Base-by-base conservation (phyloP, 2,888 invertebrate species). In the Dugesia japonica region DNA sequence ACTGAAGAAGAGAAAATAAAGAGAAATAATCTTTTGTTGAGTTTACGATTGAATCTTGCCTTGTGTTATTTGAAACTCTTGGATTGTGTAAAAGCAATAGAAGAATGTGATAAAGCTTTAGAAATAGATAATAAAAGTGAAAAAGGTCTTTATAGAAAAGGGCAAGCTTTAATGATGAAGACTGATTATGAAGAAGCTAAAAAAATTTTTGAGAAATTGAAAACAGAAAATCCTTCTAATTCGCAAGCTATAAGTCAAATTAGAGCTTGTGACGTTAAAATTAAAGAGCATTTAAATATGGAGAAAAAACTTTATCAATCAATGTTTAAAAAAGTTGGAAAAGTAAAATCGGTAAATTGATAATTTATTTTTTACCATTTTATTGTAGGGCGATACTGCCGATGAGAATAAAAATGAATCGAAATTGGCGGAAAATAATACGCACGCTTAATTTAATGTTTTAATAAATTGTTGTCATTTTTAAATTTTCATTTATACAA, bases 111-210 rank as follows among this genome's bases (percentile, higher is more conserved):
- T 72, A 89, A 89, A 80, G 94, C 90, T 0, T 85, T 98, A 1
- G 88, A 88, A 76, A 80, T 90, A 0, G 90, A 92, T 81, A 84
- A 88, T 0, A 87, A 87, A 27, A 94, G 90, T 83, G 90, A 91
- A 17, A 98, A 98, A 85, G 95, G 91, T 0, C 86, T 91, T 28
- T 98, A 92, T 85, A 87, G 97, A 80, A 87, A 91, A 80, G 94
- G 92, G 0, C 90, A 90, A 83, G 87, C 71, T 42, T 73, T 56
- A 9, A 71, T 42, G 27, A 74, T n/a, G 20, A n/a, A 23, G 26
- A 26, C 72, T 20, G 56, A 42, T 13, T n/a, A 28, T 13, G 56
- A 75, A 7, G 73, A 73, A 26, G 73, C 73, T 28, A 27, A 26
- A 27, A 0, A 23, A 26, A 42, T 20, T 1, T 73, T 73, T 17